Conservation (phyloP, 1,140 invertebrate species). For the Agrypnia vestita region DNA sequence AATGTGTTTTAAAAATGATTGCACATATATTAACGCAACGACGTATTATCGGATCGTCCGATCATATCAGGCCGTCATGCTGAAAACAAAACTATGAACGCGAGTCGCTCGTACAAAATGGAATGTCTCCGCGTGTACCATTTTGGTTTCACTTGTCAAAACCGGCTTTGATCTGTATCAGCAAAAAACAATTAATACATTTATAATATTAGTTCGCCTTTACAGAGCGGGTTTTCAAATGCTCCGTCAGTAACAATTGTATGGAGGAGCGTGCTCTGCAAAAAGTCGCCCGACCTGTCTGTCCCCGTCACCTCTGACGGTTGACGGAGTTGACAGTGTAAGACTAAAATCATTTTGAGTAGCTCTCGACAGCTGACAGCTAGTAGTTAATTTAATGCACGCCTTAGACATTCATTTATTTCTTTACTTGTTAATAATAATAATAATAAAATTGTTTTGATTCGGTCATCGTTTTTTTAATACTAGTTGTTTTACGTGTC, state of each 20-base stretch:
- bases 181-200: slow-evolving; percentile 49
- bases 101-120: neutral
- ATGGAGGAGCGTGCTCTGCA: slow-evolving; percentile 10
- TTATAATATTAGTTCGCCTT: slow-evolving; percentile 39
- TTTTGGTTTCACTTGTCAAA: slow-evolving; percentile 39
- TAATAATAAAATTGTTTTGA: neutral
- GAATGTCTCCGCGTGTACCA: slow-evolving; percentile 17
- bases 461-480: no score
- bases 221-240: slow-evolving; percentile 24
- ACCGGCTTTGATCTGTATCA: slow-evolving; percentile 48
- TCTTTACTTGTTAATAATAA: neutral
- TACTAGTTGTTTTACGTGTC: no score
- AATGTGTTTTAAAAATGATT: no score
- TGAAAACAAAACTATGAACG: slow-evolving; percentile 1
- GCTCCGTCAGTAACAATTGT: slow-evolving; percentile 31
- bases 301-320: neutral
- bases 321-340: slow-evolving; percentile 23
- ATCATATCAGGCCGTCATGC: neutral
- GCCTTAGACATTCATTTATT: slow-evolving; percentile 17
- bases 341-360: slow-evolving; percentile 8
- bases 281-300: slow-evolving; percentile 2
- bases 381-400: neutral
- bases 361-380: slow-evolving; percentile 22
- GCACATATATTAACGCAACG: neutral
- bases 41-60: neutral